Evolutionary conservation across 64 coral and sea anemone genomes (phyloP), one percentile per base, ranked within the genome.

Genomic region (Dendronephthya gigantea): DNA sequence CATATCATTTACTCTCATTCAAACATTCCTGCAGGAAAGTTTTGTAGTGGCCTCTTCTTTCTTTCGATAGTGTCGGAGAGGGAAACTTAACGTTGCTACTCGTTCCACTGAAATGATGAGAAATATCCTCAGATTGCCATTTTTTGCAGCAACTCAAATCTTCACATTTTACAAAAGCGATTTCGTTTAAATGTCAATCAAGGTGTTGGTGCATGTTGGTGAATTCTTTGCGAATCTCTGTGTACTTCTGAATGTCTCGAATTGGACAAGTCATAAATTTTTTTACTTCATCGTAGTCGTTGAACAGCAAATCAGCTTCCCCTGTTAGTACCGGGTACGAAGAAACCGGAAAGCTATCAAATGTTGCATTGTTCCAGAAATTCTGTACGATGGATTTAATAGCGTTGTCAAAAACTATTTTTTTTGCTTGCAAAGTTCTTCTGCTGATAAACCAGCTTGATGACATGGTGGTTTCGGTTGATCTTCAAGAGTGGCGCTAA

Each of bases 201-300:
- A 85, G 32, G 52, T 85, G 52, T 25, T 85, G 52, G 50, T 39
- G n/a, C 84, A 85, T 85, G 17, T 25, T 30, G 14, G 48, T 62
- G 35, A 59, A 65, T 19, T 66, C 32, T 62, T 59, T 65, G 9
- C 39, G 2, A n/a, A 66, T 59, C 41, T 56, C 50, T n/a, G 30
- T 19, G 17, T 62, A 35, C 27, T 22, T 9, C 11, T 85, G 32
- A 9, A 85, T 39, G 39, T 85, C 84, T 39, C 84, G 52, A 51
- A 68, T 62, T 0, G 52, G 55, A 19, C 50, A 51, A 19, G 52
- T 59, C 4, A 85, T 50, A 45, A 85, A 85, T 16, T 56, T 56
- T 38, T 85, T 85, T 10, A 85, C 51, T 0, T 56, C 51, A 12
- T 62, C 28, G 35, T 39, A 85, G 23, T 62, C 84, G 2, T 35